Percentiles rank a stretch among this genome's conserved stretches.
phyloP scores from a whole-genome alignment of 2,797 vertebrate genomes.

The Rhodeus uyekii region DNA sequence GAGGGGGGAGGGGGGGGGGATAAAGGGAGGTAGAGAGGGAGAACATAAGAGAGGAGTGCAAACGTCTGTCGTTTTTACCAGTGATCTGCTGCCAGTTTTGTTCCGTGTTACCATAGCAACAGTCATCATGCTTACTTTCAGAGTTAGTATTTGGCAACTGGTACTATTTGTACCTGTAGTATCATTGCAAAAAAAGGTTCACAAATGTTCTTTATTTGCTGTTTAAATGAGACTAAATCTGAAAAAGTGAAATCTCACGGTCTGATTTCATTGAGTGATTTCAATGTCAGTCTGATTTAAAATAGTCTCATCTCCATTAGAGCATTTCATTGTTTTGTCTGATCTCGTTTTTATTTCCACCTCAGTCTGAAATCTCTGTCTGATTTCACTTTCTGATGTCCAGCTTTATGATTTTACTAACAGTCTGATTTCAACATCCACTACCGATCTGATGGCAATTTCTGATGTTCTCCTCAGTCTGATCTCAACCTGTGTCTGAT shows the following conservation, averaged over 20 bases:
- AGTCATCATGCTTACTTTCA: slow-evolving; percentile 32
- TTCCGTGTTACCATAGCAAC: slow-evolving; percentile 56
- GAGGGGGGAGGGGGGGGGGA: not conserved
- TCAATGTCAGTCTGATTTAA: not conserved
- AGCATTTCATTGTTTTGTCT: no score
- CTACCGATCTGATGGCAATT: not conserved
- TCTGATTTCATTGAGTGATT: not conserved
- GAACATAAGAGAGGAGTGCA: slow-evolving; percentile 42
- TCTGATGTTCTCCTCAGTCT: not conserved
- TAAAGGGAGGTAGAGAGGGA: not conserved
- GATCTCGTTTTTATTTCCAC: not conserved
- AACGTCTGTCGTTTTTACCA: slow-evolving; percentile 19
- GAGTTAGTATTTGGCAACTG: slow-evolving; percentile 8
- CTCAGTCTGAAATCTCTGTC: not conserved
- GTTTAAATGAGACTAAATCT: not conserved
- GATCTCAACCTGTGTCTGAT: not conserved
- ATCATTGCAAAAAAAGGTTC: not conserved
- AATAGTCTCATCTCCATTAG: no score
- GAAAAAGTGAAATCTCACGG: not conserved
- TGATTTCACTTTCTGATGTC: not conserved
- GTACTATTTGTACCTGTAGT: not conserved
- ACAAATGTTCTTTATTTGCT: not conserved
- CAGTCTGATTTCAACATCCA: not conserved
- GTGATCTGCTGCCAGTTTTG: slow-evolving; percentile 25
- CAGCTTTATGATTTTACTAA: not conserved